Evolutionary conservation across 2,888 invertebrate genomes (phyloP).

Genomic region (Phytoseiulus persimilis): DNA sequence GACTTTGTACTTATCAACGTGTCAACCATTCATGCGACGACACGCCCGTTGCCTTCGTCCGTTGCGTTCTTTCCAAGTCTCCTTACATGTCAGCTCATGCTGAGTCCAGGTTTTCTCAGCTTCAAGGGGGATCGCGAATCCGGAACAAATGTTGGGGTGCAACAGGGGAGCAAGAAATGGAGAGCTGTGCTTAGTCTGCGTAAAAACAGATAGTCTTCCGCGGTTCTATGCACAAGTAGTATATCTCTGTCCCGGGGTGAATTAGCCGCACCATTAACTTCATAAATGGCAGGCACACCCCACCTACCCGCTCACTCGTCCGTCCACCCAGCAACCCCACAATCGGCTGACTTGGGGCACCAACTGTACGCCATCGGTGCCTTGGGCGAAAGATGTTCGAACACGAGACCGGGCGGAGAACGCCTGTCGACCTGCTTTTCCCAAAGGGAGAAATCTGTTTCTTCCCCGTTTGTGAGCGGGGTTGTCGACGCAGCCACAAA

Average conservation of each 20-base stretch:
- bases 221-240: background rate
- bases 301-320: background rate
- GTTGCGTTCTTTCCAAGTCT: background rate
- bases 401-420: background rate
- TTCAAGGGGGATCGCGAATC: background rate
- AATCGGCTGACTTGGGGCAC: background rate
- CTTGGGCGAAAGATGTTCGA: background rate
- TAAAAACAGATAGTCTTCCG: background rate
- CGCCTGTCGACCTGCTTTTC: background rate
- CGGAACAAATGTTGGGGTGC: background rate
- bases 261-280: constrained; percentile 5
- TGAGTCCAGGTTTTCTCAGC: background rate
- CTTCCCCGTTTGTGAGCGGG: background rate
- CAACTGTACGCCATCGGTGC: background rate
- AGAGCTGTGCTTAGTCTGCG: background rate
- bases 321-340: background rate
- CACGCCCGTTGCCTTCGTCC: background rate
- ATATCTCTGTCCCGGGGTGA: background rate
- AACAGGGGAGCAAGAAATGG: background rate
- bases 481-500: background rate
- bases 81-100: background rate
- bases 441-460: background rate
- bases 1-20: background rate
- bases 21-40: background rate
- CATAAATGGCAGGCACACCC: constrained; percentile 1